phyloP scores from a whole-genome alignment of 2,888 invertebrate genomes.

The Pyrrhosoma nymphula region DNA sequence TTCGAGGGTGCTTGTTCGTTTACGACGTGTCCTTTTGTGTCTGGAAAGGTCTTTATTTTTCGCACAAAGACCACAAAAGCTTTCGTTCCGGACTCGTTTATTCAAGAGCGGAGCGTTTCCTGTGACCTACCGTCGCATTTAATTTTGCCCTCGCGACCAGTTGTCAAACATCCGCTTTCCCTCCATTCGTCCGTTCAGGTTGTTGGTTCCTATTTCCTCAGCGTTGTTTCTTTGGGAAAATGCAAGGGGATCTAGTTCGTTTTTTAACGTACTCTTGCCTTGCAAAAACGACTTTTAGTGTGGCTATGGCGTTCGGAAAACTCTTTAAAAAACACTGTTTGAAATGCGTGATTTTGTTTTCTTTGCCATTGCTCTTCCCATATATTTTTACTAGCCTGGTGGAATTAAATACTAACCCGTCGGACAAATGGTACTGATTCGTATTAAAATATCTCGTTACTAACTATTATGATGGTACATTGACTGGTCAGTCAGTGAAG shows the following conservation, averaged over 20 bases:
- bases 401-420: no score
- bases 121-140: constrained; percentile 20
- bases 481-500: no score
- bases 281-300: not conserved
- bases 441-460: no score
- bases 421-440: no score
- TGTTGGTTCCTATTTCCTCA: not conserved
- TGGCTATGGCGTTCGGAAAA: not conserved
- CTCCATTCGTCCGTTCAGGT: not conserved
- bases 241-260: not conserved
- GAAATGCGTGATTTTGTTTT: not conserved
- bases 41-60: constrained; percentile 36
- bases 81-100: constrained; percentile 16
- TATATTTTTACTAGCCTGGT: no score
- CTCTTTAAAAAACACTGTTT: not conserved
- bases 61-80: constrained; percentile 7
- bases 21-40: constrained; percentile 17
- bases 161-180: constrained; percentile 4
- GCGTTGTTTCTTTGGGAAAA: not conserved
- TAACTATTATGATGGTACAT: no score
- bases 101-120: not conserved
- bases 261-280: not conserved
- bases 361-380: not conserved
- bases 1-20: not conserved
- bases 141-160: not conserved